These are phyloP conservation scores for Mormyrus iriodes DNA, from an alignment of 2,113 vertebrate genomes.

Conservation along the genomic window DNA sequence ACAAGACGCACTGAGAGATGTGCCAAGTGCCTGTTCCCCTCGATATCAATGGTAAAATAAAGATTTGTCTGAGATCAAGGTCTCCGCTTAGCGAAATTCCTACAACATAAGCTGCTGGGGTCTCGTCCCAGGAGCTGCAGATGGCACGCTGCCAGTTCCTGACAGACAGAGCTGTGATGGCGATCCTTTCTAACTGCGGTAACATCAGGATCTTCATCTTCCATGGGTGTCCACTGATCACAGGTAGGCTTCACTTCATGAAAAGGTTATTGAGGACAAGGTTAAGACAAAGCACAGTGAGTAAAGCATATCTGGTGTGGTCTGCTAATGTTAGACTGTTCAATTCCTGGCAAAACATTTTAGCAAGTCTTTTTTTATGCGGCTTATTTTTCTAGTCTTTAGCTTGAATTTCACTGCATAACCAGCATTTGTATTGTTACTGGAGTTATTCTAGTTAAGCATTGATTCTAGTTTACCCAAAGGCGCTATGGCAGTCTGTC, in stretches of 20 bases:
- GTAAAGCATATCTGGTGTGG: not conserved
- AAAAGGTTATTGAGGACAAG: not conserved
- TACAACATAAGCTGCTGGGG: not conserved
- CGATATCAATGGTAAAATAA: too few species aligned
- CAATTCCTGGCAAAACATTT: not conserved
- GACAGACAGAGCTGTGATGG: constrained; percentile 69
- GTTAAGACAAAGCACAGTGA: not conserved
- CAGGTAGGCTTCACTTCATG: constrained; percentile 56
- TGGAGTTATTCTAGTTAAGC: not conserved
- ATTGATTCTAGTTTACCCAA: not conserved
- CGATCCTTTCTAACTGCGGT: constrained; percentile 66
- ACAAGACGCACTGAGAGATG: too few species aligned
- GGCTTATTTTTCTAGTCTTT: not conserved
- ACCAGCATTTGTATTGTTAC: not conserved
- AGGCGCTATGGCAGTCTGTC: not conserved
- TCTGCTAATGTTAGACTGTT: not conserved
- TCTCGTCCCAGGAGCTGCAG: constrained; percentile 67
- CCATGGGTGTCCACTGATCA: constrained; percentile 74
- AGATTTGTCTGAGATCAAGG: too few species aligned
- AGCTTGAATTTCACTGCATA: not conserved
- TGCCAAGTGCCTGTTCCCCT: too few species aligned
- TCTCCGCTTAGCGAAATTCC: too few species aligned
- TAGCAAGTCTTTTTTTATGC: not conserved
- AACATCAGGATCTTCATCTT: constrained; percentile 73
- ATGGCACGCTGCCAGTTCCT: constrained; percentile 71